Evolutionary conservation across 1,140 invertebrate species (phyloP), one percentile per base, ranked within the genome.

Genomic region (Sycobia sp.): DNA sequence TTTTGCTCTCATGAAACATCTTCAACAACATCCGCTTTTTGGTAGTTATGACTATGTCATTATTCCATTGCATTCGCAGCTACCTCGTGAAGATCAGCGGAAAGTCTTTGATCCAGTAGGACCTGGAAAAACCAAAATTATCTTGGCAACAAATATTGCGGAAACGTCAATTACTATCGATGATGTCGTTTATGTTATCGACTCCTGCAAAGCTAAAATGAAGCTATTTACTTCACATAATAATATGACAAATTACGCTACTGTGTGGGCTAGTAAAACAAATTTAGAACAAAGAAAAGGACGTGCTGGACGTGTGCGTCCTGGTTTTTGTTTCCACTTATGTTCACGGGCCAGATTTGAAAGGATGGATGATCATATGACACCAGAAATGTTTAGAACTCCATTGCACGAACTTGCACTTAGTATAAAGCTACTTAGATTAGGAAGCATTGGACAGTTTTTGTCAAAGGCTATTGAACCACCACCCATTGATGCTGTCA

Each of bases 91-190:
- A 72, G 94, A 96, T 80, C 94, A 97, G 73, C 87, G 91, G 50
- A 89, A 87, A 83, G 93, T 95, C 0, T 95, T 96, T 73, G 85
- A 93, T 36, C 84, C 88, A 0, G 91, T 93, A 4, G 88, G 91
- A 0, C 74, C 83, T 0, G 82, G 85, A 41, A 84, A 91, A 1
- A 91, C 89, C 1, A 94, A 94, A 85, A 88, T 96, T 39, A 96
- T 97, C 70, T 74, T 96, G 13, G 89, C 94, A 2, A 96, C 94
- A 0, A 96, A 96, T 73, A 95, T 97, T 70, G 94, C 94, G 0
- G 94, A 97, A 83, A 94, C 93, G 0, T 95, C 95, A 8, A 95
- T 98, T 50, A 98, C 96, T 5, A 98, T 98, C 67, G 92, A 98
- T 75, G 96, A 98, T 76, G 91, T 98, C 8, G 95, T 98, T 2